Percentiles rank a stretch among this genome's conserved stretches.
These are phyloP conservation scores for Trinectes maculatus DNA, from an alignment of 2,113 vertebrate species.

Conservation along the genomic window DNA sequence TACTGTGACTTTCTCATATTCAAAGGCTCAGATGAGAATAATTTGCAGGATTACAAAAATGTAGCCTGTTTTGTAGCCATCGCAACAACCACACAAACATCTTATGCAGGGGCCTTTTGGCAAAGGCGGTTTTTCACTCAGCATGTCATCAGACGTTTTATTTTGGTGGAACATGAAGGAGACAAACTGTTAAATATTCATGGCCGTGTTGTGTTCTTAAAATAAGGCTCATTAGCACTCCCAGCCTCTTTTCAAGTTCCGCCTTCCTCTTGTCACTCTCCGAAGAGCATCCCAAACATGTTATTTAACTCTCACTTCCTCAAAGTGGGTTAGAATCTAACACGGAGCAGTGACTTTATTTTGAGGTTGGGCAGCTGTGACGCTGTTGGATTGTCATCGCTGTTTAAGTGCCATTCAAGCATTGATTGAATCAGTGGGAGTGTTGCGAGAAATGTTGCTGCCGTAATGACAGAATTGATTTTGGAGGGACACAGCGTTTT, in stretches of 20 bases:
- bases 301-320: constrained; percentile 53
- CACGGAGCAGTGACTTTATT: neutral
- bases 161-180: constrained; percentile 70
- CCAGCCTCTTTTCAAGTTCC: constrained; percentile 77
- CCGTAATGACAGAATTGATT: constrained; percentile 19
- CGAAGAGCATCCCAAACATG: constrained; percentile 64
- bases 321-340: constrained; percentile 27
- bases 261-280: constrained; percentile 72
- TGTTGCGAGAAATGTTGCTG: neutral
- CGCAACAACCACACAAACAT: neutral
- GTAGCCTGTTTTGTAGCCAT: neutral
- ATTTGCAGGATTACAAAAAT: constrained; percentile 4
- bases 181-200: constrained; percentile 80
- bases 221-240: constrained; percentile 83
- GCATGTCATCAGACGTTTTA: constrained; percentile 52
- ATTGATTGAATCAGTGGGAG: constrained; percentile 23
- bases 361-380: constrained; percentile 9
- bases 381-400: neutral
- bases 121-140: constrained; percentile 43
- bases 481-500: constrained; percentile 3
- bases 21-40: neutral
- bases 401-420: neutral
- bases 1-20: neutral
- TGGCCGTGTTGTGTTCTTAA: constrained; percentile 77
- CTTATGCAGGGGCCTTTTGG: constrained; percentile 12